phyloP scores from a whole-genome alignment of 2,113 vertebrate genomes.

The Halichoerus grypus region DNA sequence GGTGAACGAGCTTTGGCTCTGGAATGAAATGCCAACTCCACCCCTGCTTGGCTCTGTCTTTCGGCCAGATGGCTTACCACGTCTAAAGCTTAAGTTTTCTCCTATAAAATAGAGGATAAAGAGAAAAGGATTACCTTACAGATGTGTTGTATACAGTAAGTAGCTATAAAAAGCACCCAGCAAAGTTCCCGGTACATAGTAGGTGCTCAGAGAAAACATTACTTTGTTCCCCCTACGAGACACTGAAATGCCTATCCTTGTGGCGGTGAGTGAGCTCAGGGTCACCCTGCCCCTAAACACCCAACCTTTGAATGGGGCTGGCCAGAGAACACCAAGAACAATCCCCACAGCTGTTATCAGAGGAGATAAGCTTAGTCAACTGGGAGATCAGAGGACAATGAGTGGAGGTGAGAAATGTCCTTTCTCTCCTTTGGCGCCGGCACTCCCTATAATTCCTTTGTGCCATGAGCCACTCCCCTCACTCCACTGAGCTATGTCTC shows the following conservation, averaged over 20 bases:
- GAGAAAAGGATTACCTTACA: background rate
- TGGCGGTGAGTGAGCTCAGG: background rate
- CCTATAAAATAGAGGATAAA: background rate
- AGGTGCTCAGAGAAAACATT: background rate
- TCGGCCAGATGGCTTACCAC: background rate
- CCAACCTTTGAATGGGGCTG: background rate
- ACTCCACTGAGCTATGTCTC: background rate
- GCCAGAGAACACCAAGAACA: background rate
- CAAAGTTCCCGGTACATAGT: background rate
- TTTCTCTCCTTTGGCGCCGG: no score
- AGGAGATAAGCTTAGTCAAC: background rate
- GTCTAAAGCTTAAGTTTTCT: background rate
- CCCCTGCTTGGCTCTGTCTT: background rate
- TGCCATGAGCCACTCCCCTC: background rate
- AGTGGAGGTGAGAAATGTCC: no score
- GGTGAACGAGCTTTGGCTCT: background rate
- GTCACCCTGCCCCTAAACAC: background rate
- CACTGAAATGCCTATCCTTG: background rate
- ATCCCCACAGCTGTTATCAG: no score
- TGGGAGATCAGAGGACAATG: background rate
- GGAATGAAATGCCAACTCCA: background rate
- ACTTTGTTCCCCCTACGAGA: background rate
- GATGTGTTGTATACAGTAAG: background rate
- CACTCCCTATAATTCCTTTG: rapidly evolving
- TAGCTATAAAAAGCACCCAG: background rate